phyloP scores from a whole-genome alignment of 2,797 vertebrate species.

The Myoxocephalus aenaeus region DNA sequence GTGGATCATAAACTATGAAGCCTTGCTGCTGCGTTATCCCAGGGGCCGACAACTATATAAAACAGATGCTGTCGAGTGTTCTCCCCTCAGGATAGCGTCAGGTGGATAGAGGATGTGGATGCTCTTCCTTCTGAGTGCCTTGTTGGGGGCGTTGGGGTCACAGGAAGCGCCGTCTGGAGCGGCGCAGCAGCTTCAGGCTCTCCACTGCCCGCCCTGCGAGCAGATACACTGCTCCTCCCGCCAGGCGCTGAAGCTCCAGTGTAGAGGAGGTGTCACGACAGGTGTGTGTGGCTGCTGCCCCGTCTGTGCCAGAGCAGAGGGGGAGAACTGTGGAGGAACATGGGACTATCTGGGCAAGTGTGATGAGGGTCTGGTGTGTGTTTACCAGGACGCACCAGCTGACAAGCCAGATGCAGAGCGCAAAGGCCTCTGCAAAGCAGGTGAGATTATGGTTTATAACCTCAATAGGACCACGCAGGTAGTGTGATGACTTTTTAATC shows the following conservation, averaged over 20 bases:
- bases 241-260: slow-evolving; percentile 75
- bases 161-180: slow-evolving; percentile 15
- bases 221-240: slow-evolving; percentile 80
- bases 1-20: slow-evolving; percentile 60
- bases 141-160: slow-evolving; percentile 46
- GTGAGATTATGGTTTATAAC: slow-evolving; percentile 47
- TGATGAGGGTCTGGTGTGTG: slow-evolving; percentile 79
- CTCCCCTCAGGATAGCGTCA: slow-evolving; percentile 26
- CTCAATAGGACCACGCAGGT: neutral
- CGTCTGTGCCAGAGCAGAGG: slow-evolving; percentile 71
- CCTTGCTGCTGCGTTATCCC: slow-evolving; percentile 21
- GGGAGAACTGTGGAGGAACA: slow-evolving; percentile 79
- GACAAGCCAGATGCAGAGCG: slow-evolving; percentile 52
- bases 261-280: slow-evolving; percentile 78
- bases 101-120: slow-evolving; percentile 47
- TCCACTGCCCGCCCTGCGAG: slow-evolving; percentile 83
- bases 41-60: slow-evolving; percentile 61
- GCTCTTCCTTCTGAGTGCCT: slow-evolving; percentile 46
- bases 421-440: slow-evolving; percentile 76
- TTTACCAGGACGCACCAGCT: slow-evolving; percentile 59
- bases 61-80: slow-evolving; percentile 36
- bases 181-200: slow-evolving; percentile 66
- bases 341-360: slow-evolving; percentile 86
- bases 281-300: slow-evolving; percentile 84
- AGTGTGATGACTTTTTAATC: neutral